Evolutionary conservation across 1,140 invertebrate species (phyloP).

Genomic region (Drosophila santomea): DNA sequence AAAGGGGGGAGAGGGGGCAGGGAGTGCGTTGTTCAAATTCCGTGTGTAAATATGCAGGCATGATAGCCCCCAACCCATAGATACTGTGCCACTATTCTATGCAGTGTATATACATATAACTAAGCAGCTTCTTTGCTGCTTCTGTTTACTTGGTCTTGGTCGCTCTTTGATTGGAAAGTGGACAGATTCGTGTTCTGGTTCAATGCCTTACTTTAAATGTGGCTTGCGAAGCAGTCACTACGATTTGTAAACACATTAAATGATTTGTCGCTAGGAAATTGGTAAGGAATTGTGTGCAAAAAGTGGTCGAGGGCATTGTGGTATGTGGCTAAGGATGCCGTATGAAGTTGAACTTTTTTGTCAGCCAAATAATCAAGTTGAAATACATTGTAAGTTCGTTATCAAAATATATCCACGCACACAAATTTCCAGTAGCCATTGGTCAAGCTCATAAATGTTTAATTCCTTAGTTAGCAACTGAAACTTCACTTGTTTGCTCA

Average conservation of each 20-base stretch:
- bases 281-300: conserved; percentile 7
- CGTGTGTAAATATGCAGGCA: conserved; percentile 45
- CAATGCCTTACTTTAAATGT: conserved; percentile 28
- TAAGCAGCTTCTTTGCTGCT: conserved; percentile 20
- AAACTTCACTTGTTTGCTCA: not conserved
- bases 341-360: not conserved
- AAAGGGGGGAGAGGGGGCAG: conserved; percentile 13
- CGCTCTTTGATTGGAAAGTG: conserved; percentile 42
- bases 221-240: conserved; percentile 18
- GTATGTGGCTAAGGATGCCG: not conserved
- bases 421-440: no score
- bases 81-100: not conserved
- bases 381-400: not conserved
- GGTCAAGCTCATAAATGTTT: no score
- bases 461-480: not conserved
- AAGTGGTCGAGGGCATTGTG: conserved; percentile 7
- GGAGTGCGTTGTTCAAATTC: conserved; percentile 39
- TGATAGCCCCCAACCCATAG: conserved; percentile 21
- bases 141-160: conserved; percentile 49
- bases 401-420: no score
- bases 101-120: conserved; percentile 5
- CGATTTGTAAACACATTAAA: conserved; percentile 44
- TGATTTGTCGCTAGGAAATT: conserved; percentile 31
- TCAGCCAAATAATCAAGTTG: not conserved
- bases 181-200: conserved; percentile 23